Evolutionary conservation across 2,113 vertebrate species (phyloP).

Genomic region (Tenebrosternarchus preto): DNA sequence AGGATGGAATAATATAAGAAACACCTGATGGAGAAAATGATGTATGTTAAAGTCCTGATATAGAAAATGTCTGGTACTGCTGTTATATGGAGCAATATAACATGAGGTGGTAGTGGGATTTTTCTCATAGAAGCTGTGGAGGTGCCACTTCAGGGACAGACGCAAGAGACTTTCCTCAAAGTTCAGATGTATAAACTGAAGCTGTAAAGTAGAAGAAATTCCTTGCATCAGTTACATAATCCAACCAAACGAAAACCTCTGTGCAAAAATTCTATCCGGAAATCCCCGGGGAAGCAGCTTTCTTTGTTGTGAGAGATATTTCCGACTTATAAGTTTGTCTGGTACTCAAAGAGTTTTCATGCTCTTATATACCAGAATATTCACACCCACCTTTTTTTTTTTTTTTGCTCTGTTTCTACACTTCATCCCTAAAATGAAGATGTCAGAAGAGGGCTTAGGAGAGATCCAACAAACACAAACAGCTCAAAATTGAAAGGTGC

Average conservation of each 20-base stretch:
- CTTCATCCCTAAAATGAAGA: slow-evolving; percentile 9
- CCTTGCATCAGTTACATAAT: background rate
- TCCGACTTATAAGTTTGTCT: background rate
- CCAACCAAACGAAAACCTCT: background rate
- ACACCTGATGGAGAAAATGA: background rate
- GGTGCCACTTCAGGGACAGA: background rate
- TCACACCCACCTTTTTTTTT: background rate
- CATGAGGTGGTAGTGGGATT: background rate
- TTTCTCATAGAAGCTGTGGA: background rate
- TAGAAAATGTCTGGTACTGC: background rate
- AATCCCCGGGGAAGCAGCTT: background rate
- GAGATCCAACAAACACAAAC: background rate
- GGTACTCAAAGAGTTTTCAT: background rate
- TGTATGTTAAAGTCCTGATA: background rate
- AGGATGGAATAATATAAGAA: background rate
- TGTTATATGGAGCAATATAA: background rate
- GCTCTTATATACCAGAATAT: background rate
- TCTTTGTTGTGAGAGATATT: slow-evolving; percentile 8
- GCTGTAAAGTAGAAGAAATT: background rate
- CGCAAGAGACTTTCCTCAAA: background rate
- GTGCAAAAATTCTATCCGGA: background rate
- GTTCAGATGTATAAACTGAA: background rate
- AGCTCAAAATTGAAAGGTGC: slow-evolving; percentile 15
- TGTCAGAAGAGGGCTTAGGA: background rate
- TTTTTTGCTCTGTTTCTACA: background rate